Conservation (phyloP, 2,888 invertebrate genomes). For the Iphiclides podalirius region DNA sequence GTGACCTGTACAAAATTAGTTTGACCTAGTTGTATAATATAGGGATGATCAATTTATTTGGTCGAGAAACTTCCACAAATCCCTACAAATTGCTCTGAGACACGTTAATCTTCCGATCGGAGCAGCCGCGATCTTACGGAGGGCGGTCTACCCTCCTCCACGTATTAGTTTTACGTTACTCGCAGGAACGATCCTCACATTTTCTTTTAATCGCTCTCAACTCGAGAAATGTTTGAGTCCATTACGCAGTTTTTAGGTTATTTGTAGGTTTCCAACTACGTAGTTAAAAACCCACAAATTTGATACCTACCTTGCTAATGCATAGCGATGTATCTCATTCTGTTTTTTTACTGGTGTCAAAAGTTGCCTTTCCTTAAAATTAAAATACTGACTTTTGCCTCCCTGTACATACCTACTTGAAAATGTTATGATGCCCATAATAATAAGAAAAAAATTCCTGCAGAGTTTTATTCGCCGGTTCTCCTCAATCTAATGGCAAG, state of each 20-base stretch:
- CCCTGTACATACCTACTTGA: no score
- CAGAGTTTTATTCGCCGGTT: no score
- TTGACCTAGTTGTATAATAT: constrained; percentile 43
- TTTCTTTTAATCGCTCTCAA: constrained; percentile 56
- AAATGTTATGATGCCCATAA: no score
- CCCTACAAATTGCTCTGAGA: constrained; percentile 65
- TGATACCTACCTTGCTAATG: no score
- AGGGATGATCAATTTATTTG: constrained; percentile 43
- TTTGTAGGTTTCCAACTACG: no score
- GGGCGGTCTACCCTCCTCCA: constrained; percentile 34
- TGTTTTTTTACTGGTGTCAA: no score
- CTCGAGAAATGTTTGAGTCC: constrained; percentile 47
- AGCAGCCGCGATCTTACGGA: constrained; percentile 38
- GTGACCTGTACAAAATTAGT: neutral
- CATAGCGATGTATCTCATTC: no score
- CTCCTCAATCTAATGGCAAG: no score
- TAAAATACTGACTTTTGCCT: no score
- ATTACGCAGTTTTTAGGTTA: neutral
- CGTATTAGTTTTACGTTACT: constrained; percentile 52
- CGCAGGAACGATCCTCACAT: constrained; percentile 54
- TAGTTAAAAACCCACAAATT: no score
- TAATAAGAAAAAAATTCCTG: no score
- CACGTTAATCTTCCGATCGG: constrained; percentile 66
- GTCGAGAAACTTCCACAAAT: constrained; percentile 59
- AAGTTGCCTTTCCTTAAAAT: no score